Base-by-base conservation (phyloP, 2,113 vertebrate genomes). In the Scatophagus argus region DNA sequence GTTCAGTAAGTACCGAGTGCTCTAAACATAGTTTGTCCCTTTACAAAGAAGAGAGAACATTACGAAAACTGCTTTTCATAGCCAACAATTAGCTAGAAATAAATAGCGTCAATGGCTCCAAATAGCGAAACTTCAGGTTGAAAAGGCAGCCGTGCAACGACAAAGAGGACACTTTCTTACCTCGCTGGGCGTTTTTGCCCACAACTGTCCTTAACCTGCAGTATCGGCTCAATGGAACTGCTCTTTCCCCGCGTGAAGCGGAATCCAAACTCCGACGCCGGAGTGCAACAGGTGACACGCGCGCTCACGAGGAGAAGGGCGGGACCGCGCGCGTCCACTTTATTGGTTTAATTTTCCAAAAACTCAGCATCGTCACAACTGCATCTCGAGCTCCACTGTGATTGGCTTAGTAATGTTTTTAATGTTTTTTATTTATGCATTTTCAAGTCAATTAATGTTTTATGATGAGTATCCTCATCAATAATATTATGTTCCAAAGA, bases 241-340 rank as follows among this genome's bases (percentile, higher is more conserved):
- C 3, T 46, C 36, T 58, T 31, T 31, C 27, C 7, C 66, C 9
- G 71, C 6, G 2, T 11, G 58, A 8, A 41, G 63, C 32, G 2
- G 12, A n/a, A n/a, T n/a, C n/a, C n/a, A n/a, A n/a, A n/a, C n/a
- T n/a, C n/a, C n/a, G 55, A 72, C 39, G 55, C 66, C 5, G 41
- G 8, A 58, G 63, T 13, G 79, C 60, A 65, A 89, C 89, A 92
- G 90, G 86, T 91, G 88, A 87, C 88, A 72, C 25, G 90, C 86
- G 88, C 88, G 89, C 52, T 49, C 84, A 6, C 69, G 47, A 34
- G 19, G 14, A 27, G 11, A 0, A 10, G 2, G 64, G 19, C 51
- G 59, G 64, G 79, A n/a, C 1, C 79, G 83, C 79, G 81, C 79
- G 34, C 3, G 27, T 10, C 14, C 23, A 10, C 16, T 72, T 58